phyloP scores from a whole-genome alignment of 2,113 vertebrate species.

The Pandion haliaetus region DNA sequence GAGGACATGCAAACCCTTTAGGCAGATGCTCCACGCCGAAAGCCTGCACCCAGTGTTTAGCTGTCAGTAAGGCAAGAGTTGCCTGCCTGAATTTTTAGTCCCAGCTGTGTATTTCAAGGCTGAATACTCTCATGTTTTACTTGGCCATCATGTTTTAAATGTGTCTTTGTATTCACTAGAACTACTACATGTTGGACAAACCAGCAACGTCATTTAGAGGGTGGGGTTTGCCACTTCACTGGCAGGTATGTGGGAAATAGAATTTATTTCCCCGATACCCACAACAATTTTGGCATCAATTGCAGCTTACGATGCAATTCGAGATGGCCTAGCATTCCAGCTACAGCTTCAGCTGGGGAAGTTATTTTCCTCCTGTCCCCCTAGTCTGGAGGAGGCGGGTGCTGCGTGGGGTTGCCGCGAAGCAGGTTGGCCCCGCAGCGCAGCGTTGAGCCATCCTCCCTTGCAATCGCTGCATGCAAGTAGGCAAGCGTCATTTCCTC shows the following conservation, averaged over 20 bases:
- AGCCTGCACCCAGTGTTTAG: neutral
- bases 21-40: neutral
- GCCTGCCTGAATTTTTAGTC: neutral
- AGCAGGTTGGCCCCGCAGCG: fast-evolving
- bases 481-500: neutral
- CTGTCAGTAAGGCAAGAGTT: neutral
- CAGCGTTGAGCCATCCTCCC: neutral
- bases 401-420: neutral
- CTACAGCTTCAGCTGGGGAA: neutral
- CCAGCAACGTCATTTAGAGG: neutral
- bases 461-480: neutral
- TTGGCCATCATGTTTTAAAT: neutral
- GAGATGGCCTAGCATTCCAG: neutral
- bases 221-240: neutral
- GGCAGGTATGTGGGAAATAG: neutral
- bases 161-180: neutral
- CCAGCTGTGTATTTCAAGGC: neutral
- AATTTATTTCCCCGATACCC: neutral
- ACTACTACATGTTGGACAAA: neutral
- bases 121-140: neutral
- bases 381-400: neutral
- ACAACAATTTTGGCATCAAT: neutral
- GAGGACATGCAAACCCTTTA: neutral
- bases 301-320: neutral
- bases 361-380: neutral